Evolutionary conservation across 2,888 invertebrate species (phyloP).

Genomic region (Colostygia pectinataria): DNA sequence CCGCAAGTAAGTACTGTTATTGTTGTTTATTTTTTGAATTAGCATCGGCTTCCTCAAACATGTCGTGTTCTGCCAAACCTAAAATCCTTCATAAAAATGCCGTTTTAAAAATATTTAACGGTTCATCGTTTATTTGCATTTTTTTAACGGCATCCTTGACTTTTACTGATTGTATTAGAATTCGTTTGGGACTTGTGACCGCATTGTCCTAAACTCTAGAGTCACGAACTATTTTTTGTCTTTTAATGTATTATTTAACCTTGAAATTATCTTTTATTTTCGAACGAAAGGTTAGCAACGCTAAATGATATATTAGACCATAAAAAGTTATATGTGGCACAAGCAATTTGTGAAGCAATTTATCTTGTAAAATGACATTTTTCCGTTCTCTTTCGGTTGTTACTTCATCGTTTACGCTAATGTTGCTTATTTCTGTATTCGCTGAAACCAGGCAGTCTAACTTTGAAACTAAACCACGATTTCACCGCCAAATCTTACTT

Average conservation of each 20-base stretch:
- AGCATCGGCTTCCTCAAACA: conserved; percentile 32
- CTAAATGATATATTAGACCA: conserved; percentile 42
- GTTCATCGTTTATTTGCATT: conserved; percentile 27
- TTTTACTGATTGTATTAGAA: conserved; percentile 60
- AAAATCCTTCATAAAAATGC: conserved; percentile 44
- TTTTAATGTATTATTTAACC: conserved; percentile 54
- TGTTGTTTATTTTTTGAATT: conserved; percentile 22
- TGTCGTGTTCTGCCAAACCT: conserved; percentile 33
- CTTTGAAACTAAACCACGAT: conserved; percentile 32
- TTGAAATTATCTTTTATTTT: conserved; percentile 45
- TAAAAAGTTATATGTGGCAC: conserved; percentile 37
- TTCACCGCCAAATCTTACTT: conserved; percentile 29
- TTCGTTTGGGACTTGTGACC: conserved; percentile 48
- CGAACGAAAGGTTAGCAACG: conserved; percentile 32
- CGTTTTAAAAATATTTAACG: conserved; percentile 41
- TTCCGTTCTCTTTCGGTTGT: conserved; percentile 33
- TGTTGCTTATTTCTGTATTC: conserved; percentile 29
- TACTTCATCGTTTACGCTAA: conserved; percentile 35
- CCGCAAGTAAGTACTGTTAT: conserved; percentile 5
- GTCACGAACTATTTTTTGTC: conserved; percentile 61
- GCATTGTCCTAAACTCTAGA: conserved; percentile 55
- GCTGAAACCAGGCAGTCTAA: conserved; percentile 32
- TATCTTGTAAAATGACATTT: conserved; percentile 39
- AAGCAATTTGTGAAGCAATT: conserved; percentile 36
- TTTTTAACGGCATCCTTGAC: conserved; percentile 57